Conservation (phyloP, 1,140 invertebrate genomes). For the Papilio glaucus region DNA sequence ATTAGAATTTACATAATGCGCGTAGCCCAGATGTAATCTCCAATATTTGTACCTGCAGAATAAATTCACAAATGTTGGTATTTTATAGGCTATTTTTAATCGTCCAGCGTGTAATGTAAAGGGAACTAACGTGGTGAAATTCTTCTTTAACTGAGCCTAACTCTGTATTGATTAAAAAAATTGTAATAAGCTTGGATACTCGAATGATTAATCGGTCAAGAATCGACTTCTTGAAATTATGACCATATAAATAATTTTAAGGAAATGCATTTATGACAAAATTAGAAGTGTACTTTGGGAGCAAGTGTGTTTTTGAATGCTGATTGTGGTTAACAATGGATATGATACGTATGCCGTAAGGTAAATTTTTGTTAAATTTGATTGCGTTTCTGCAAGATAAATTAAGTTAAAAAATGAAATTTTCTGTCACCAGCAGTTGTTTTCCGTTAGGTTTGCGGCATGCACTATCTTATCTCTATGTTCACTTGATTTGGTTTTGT, state of each 20-base stretch:
- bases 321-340: background rate
- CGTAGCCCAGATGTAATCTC: too few species aligned
- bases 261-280: conserved; percentile 40
- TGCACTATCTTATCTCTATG: conserved; percentile 39
- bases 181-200: background rate
- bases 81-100: too few species aligned
- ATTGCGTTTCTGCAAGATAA: background rate
- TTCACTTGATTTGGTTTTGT: conserved; percentile 63
- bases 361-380: background rate
- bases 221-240: conserved; percentile 41
- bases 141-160: too few species aligned
- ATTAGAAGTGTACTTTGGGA: conserved; percentile 33
- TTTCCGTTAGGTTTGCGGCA: too few species aligned
- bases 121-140: too few species aligned
- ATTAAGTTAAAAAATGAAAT: background rate
- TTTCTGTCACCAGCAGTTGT: background rate
- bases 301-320: background rate
- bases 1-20: too few species aligned
- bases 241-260: conserved; percentile 37
- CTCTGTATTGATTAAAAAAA: background rate
- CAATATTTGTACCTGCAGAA: too few species aligned
- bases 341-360: conserved; percentile 1
- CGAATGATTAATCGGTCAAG: background rate
- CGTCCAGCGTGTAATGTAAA: background rate
- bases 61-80: too few species aligned